These are phyloP conservation scores for Liodrosophila aerea DNA, from an alignment of 2,888 invertebrate genomes.

Conservation along the genomic window DNA sequence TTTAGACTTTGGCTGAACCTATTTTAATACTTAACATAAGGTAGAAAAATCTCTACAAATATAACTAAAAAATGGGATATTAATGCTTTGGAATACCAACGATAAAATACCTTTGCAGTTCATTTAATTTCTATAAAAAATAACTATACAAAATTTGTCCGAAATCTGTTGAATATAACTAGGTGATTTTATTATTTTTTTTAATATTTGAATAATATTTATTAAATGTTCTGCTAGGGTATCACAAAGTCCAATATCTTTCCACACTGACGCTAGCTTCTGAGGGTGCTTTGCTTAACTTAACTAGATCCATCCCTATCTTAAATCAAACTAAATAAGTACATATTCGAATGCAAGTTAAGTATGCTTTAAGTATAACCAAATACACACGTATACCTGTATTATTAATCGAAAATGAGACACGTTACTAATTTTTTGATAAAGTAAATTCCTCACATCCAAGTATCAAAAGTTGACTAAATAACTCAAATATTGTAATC, in stretches of 20 bases:
- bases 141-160: no score
- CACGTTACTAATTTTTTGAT: constrained; percentile 1
- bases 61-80: neutral
- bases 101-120: no score
- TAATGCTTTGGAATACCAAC: neutral
- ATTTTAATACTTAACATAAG: constrained; percentile 23
- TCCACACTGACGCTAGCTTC: neutral
- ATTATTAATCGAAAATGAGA: constrained; percentile 22
- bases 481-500: constrained; percentile 40
- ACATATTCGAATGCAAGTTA: constrained; percentile 22
- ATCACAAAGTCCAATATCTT: neutral
- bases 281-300: constrained; percentile 36
- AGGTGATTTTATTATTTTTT: no score
- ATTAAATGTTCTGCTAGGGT: constrained; percentile 26
- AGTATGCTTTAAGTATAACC: constrained; percentile 26
- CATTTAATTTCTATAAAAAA: neutral
- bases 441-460: constrained; percentile 74
- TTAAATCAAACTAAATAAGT: constrained; percentile 9
- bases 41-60: constrained; percentile 6
- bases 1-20: constrained; percentile 75
- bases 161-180: no score
- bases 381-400: constrained; percentile 20
- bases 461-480: constrained; percentile 80
- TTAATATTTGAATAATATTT: no score
- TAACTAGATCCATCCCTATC: constrained; percentile 14